phyloP scores from a whole-genome alignment of 2,888 invertebrate species.

The Xylota segnis region DNA sequence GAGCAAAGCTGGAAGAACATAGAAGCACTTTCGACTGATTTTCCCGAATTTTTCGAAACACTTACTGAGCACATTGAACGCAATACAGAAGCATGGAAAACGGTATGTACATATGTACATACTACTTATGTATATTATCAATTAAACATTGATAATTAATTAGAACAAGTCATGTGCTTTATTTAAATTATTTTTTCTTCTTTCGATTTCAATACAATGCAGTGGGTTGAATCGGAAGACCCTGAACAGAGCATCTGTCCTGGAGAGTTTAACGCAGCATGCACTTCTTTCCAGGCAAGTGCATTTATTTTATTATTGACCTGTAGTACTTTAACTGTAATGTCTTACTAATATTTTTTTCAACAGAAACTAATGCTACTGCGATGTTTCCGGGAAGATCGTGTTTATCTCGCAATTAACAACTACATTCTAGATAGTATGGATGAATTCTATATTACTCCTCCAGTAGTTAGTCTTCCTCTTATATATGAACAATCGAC shows the following conservation, averaged over 20 bases:
- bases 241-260: conserved; percentile 56
- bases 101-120: conserved; percentile 84
- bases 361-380: conserved; percentile 90
- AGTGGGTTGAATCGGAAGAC: conserved; percentile 65
- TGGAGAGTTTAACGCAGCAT: conserved; percentile 43
- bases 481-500: conserved; percentile 94
- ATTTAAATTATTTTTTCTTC: neutral
- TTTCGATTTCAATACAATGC: neutral
- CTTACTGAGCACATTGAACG: conserved; percentile 88
- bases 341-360: neutral
- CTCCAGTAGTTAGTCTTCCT: conserved; percentile 92
- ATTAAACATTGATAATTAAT: neutral
- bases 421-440: conserved; percentile 92
- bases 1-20: conserved; percentile 93
- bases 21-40: conserved; percentile 89
- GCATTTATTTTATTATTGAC: neutral
- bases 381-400: conserved; percentile 95
- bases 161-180: neutral
- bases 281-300: conserved; percentile 60
- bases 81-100: conserved; percentile 87
- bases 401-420: conserved; percentile 93
- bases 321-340: neutral
- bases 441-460: conserved; percentile 95
- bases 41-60: conserved; percentile 87
- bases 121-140: too few species aligned